Base-by-base conservation (phyloP, 1,140 invertebrate genomes). In the Trissolcus basalis region DNA sequence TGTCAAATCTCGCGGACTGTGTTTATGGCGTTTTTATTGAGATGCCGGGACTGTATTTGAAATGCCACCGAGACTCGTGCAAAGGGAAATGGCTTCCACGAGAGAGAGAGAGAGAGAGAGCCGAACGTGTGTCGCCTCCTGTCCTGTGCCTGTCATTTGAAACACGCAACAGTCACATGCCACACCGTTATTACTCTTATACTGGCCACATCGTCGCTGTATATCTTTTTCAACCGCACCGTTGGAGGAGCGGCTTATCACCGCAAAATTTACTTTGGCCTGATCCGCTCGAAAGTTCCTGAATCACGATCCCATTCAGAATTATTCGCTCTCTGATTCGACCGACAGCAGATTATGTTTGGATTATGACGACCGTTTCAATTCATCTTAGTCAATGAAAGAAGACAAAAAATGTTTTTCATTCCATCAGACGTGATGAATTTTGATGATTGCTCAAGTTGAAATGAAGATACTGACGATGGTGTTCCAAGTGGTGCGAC, bases 141-240 rank as follows among this genome's bases (percentile, higher is more conserved):
- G 85, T 83, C 81, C 75, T 79, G 80, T 73, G 81, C 83, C 83
- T 86, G 83, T 87, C 86, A 85, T 81, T 85, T 78, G 16, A 65
- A 77, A 82, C 85, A 86, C 85, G 86, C 86, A 85, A 87, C 78
- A 58, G 76, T 80, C 80, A 78, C 84, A 83, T 79, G 82, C 80
- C 77, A 82, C 68, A 59, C 74, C 82, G 81, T 83, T 85, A 85
- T 83, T 82, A 81, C 68, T 68, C 64, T 55, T 27, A 27, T 54
- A 68, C 68, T 56, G 68, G 49, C 67, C 65, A 75, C 50, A 32
- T 58, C 54, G 50, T 45, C 59, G 45, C 75, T 11, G 1, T 12
- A 65, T 64, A 63, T 68, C 55, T 69, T 70, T 73, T 64, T 47
- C 53, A 61, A 77, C 70, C 64, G 50, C 69, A 64, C 55, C 19